Percentiles rank a stretch among this genome's conserved stretches.
These are phyloP conservation scores for Euplagia quadripunctaria DNA, from an alignment of 2,888 invertebrate species.

Conservation along the genomic window DNA sequence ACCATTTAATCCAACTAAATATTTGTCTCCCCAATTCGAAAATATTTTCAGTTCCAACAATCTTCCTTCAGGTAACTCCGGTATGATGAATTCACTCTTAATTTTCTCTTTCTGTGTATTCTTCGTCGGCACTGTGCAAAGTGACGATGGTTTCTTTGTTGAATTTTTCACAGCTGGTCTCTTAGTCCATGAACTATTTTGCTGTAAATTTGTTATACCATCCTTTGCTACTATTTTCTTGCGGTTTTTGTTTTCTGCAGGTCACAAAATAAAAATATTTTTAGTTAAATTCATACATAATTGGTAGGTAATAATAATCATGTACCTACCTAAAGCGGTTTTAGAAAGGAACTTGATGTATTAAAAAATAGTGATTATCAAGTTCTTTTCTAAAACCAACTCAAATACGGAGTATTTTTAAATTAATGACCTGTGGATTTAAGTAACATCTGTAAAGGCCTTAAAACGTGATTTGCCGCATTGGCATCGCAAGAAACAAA, in stretches of 20 bases:
- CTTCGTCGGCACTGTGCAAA: slow-evolving; percentile 63
- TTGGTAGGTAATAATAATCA: neutral
- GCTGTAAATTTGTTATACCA: slow-evolving; percentile 44
- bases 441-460: no score
- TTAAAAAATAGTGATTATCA: no score
- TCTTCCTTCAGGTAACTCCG: slow-evolving; percentile 91
- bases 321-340: neutral
- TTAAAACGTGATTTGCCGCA: no score
- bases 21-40: slow-evolving; percentile 93
- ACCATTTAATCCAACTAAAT: slow-evolving; percentile 93
- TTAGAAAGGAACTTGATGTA: neutral
- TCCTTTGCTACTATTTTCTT: slow-evolving; percentile 60
- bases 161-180: slow-evolving; percentile 58
- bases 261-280: slow-evolving; percentile 1
- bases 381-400: no score
- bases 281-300: neutral
- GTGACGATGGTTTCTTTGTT: slow-evolving; percentile 62
- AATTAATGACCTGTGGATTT: no score
- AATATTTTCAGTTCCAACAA: slow-evolving; percentile 90
- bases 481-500: no score
- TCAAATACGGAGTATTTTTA: no score
- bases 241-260: slow-evolving; percentile 56
- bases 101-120: slow-evolving; percentile 59
- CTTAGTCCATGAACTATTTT: slow-evolving; percentile 48
- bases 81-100: slow-evolving; percentile 90